These are phyloP conservation scores for Scolopax mira DNA, from an alignment of 2,113 vertebrate species.

Conservation along the genomic window DNA sequence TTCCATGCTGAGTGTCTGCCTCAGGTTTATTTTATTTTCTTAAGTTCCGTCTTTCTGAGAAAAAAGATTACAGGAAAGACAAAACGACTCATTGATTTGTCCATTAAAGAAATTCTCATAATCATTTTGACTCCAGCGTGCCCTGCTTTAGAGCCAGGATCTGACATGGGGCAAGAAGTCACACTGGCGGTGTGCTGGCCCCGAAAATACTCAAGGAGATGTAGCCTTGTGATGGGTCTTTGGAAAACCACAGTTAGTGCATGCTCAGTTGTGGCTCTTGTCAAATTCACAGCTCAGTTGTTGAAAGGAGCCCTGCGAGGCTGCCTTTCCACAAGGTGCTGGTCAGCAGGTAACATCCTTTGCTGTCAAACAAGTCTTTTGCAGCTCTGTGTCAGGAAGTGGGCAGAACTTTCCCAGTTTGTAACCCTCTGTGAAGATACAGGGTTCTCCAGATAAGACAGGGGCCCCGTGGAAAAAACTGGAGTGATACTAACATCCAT, in stretches of 20 bases:
- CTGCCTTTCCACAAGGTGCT: not conserved
- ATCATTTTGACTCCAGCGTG: not conserved
- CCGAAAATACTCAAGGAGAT: not conserved
- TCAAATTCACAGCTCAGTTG: not conserved
- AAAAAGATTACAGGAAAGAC: slow-evolving; percentile 6
- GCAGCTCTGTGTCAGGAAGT: not conserved
- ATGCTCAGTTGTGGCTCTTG: not conserved
- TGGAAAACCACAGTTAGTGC: not conserved
- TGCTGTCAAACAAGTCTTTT: not conserved
- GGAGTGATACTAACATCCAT: not conserved
- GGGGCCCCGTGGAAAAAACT: not conserved
- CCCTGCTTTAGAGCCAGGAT: not conserved
- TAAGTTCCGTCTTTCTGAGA: slow-evolving; percentile 1
- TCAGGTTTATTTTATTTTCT: slow-evolving; percentile 4
- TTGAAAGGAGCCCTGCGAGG: not conserved
- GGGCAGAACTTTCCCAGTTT: not conserved
- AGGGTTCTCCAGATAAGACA: not conserved
- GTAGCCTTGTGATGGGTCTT: not conserved
- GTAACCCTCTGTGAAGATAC: not conserved
- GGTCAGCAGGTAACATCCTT: not conserved
- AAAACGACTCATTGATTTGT: not conserved
- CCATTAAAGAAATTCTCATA: not conserved
- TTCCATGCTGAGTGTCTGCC: not conserved
- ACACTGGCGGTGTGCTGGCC: not conserved
- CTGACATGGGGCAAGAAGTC: not conserved